These are phyloP conservation scores for Styela clava DNA, from an alignment of 23 tunicate genomes.

Conservation along the genomic window DNA sequence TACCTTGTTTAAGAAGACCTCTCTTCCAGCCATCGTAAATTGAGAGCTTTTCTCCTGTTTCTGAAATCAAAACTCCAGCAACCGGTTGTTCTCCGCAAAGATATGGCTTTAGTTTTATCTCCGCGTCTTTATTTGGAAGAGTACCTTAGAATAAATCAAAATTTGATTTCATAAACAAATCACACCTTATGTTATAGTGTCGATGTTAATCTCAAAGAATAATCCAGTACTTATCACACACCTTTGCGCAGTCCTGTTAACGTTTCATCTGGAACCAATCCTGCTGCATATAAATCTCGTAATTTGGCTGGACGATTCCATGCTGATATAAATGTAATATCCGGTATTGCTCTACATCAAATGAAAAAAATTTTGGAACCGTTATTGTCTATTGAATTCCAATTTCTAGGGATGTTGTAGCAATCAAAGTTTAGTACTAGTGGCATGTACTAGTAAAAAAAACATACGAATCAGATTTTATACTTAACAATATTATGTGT, in stretches of 20 bases:
- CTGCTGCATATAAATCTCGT: slow-evolving; percentile 42
- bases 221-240: no score
- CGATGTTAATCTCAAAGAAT: no score
- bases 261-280: slow-evolving; percentile 39
- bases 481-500: no score
- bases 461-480: no score
- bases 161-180: no score
- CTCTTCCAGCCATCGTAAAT: slow-evolving; percentile 82
- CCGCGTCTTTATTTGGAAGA: slow-evolving; percentile 48
- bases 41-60: slow-evolving; percentile 84
- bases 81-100: slow-evolving; percentile 93
- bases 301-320: slow-evolving; percentile 74
- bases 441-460: not conserved
- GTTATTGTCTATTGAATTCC: no score
- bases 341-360: not conserved
- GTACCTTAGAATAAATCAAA: slow-evolving; percentile 42
- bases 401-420: not conserved
- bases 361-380: not conserved
- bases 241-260: not conserved
- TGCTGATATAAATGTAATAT: slow-evolving; percentile 31
- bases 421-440: not conserved
- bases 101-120: slow-evolving; percentile 41
- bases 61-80: slow-evolving; percentile 81
- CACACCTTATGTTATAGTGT: no score
- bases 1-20: slow-evolving; percentile 66